phyloP scores from a whole-genome alignment of 2,113 vertebrate genomes.

The Chauna torquata region DNA sequence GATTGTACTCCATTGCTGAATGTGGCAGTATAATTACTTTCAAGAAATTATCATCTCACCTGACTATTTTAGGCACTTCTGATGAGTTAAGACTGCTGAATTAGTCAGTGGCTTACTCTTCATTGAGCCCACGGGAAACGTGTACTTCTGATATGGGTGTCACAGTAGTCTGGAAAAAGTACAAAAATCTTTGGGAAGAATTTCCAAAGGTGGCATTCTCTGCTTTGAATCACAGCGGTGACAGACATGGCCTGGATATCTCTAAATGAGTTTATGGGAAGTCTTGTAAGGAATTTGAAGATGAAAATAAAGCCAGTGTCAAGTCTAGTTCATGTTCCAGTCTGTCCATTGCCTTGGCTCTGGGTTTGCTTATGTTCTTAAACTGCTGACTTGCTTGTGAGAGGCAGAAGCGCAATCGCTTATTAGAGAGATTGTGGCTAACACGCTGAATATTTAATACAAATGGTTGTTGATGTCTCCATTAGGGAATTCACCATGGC shows the following conservation, averaged over 20 bases:
- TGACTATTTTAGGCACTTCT: not conserved
- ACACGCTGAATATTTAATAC: not conserved
- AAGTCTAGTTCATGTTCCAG: not conserved
- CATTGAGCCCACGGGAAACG: not conserved
- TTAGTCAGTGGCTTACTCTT: not conserved
- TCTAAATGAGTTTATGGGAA: not conserved
- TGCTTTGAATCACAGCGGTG: not conserved
- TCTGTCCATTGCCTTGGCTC: not conserved
- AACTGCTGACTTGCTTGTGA: not conserved
- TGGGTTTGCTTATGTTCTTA: not conserved
- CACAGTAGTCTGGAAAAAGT: not conserved
- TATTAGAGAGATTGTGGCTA: not conserved
- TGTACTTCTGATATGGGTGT: not conserved
- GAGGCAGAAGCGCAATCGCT: not conserved
- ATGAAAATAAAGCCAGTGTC: not conserved
- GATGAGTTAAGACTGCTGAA: not conserved
- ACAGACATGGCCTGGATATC: not conserved
- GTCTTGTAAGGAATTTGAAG: not conserved
- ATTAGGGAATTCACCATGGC: constrained; percentile 98
- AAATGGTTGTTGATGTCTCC: not conserved
- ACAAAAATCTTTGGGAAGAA: not conserved
- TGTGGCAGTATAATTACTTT: not conserved
- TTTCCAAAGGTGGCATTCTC: not conserved
- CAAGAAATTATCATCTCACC: not conserved
- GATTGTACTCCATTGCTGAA: not conserved